Conservation (phyloP, 1,140 invertebrate genomes). For the Oncopeltus fasciatus region DNA sequence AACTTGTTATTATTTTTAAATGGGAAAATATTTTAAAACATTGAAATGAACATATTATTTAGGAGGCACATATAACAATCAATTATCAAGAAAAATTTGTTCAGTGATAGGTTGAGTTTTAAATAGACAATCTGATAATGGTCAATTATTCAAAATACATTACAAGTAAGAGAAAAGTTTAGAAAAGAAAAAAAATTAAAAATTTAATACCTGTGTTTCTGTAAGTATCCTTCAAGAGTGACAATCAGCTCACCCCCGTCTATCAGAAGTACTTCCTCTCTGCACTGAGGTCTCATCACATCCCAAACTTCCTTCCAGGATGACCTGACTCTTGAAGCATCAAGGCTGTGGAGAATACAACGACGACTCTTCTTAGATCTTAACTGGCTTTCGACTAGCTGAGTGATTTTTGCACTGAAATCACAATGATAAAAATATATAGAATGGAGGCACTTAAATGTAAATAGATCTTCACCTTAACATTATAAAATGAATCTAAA, state of each 20-base stretch:
- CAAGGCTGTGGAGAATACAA: constrained; percentile 73
- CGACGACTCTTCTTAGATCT: constrained; percentile 73
- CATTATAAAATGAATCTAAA: too few relatives aligned
- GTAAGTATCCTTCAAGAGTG: constrained; percentile 74
- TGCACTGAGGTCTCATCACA: constrained; percentile 65
- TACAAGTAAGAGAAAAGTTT: too few relatives aligned
- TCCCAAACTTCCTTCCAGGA: constrained; percentile 77
- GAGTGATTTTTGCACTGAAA: constrained; percentile 54
- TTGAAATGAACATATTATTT: too few relatives aligned
- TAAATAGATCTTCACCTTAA: too few relatives aligned
- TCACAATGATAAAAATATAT: too few relatives aligned
- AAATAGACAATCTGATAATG: too few relatives aligned
- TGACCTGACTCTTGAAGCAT: constrained; percentile 62
- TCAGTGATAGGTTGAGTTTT: too few relatives aligned
- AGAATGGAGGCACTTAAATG: too few relatives aligned
- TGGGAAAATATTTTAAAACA: too few relatives aligned
- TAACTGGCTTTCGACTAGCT: constrained; percentile 63
- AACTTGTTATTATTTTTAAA: too few relatives aligned
- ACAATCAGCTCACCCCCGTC: constrained; percentile 65
- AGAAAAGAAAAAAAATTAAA: not conserved
- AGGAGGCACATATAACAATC: not conserved
- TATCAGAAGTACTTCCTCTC: constrained; percentile 71
- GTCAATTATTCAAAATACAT: too few relatives aligned
- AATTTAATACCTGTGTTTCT: constrained; percentile 66
- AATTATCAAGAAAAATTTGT: too few relatives aligned